phyloP scores from a whole-genome alignment of 1,140 invertebrate species.

The Zaprionus vittiger region DNA sequence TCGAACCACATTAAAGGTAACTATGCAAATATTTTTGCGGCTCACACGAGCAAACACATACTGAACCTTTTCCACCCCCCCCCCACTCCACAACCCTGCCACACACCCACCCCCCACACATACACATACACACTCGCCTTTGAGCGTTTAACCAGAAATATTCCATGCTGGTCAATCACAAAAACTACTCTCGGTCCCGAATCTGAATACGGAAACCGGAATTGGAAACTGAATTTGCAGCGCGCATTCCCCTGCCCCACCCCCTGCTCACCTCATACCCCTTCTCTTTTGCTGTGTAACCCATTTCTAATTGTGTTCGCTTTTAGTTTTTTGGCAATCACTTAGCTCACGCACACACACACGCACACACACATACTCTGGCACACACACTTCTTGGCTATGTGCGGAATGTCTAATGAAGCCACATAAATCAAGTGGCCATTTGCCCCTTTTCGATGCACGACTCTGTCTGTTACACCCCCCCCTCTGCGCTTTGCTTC shows the following conservation, averaged over 20 bases:
- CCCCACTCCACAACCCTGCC: neutral
- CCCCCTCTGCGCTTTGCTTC: neutral
- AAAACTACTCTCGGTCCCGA: slow-evolving; percentile 47
- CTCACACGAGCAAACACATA: slow-evolving; percentile 70
- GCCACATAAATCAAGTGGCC: slow-evolving; percentile 82
- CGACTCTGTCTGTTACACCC: neutral
- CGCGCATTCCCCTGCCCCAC: neutral
- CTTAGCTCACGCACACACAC: slow-evolving; percentile 41
- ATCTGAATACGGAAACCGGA: slow-evolving; percentile 14
- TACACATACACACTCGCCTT: slow-evolving; percentile 15
- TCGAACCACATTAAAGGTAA: slow-evolving; percentile 84
- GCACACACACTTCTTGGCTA: slow-evolving; percentile 35
- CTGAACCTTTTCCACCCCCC: slow-evolving; percentile 44
- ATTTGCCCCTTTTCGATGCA: slow-evolving; percentile 20
- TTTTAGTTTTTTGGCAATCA: slow-evolving; percentile 66
- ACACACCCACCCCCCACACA: neutral
- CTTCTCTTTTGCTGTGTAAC: neutral
- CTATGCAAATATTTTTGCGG: slow-evolving; percentile 84
- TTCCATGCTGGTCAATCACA: slow-evolving; percentile 73
- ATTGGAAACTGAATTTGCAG: slow-evolving; percentile 20
- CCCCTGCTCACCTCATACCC: neutral
- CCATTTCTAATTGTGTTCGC: slow-evolving; percentile 61
- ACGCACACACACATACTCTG: neutral
- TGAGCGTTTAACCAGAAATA: slow-evolving; percentile 64
- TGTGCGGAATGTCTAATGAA: slow-evolving; percentile 82